Conservation (phyloP, 2,888 invertebrate species). For the Ophioninae sp. region DNA sequence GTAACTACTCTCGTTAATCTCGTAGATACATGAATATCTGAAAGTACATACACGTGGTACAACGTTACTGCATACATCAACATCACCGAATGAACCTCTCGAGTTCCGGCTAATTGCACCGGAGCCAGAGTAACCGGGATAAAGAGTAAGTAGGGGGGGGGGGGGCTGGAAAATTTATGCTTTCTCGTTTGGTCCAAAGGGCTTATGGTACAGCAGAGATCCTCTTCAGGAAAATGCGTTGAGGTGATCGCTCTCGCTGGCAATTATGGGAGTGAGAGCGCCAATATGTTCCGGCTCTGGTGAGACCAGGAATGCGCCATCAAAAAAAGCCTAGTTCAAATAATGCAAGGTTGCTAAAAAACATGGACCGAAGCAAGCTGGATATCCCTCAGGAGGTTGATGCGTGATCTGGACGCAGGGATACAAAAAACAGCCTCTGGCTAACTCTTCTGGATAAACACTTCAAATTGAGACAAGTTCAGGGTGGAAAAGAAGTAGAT, state of each 20-base stretch:
- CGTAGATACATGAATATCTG: conserved; percentile 17
- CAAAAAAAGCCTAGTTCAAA: conserved; percentile 53
- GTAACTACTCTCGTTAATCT: conserved; percentile 23
- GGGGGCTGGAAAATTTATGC: conserved; percentile 71
- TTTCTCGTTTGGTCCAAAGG: conserved; percentile 65
- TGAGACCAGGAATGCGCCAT: conserved; percentile 62
- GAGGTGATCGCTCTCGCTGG: conserved; percentile 60
- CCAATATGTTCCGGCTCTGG: conserved; percentile 68
- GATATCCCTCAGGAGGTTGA: not conserved
- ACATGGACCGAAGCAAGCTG: not conserved
- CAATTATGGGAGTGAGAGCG: too few relatives aligned
- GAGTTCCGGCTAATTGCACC: conserved; percentile 74
- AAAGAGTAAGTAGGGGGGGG: conserved; percentile 56
- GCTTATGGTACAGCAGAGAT: conserved; percentile 54
- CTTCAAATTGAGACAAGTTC: conserved; percentile 44
- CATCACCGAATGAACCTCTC: conserved; percentile 68
- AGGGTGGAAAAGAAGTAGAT: conserved; percentile 20
- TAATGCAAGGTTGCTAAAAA: conserved; percentile 45
- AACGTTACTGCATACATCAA: conserved; percentile 42
- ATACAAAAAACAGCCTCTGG: conserved; percentile 28
- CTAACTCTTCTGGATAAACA: conserved; percentile 20
- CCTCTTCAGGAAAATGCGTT: conserved; percentile 47
- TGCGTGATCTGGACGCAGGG: not conserved
- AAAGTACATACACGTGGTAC: conserved; percentile 9
- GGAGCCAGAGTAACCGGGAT: conserved; percentile 47